phyloP scores from a whole-genome alignment of 2,888 invertebrate genomes.

The Rotaria socialis region DNA sequence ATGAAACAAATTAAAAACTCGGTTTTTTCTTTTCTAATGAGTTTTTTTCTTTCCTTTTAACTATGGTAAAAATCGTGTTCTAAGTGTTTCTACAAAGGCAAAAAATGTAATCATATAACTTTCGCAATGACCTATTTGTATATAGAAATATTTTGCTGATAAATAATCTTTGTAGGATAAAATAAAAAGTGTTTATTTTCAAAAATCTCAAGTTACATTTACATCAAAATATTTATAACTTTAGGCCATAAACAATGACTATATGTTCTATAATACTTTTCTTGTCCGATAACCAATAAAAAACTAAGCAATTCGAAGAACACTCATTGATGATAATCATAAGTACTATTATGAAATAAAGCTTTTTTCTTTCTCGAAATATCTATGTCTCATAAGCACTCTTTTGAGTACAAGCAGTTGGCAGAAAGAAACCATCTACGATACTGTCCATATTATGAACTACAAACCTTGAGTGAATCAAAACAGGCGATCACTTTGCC shows the following conservation, averaged over 20 bases:
- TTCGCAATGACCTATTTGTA: neutral
- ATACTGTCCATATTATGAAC: neutral
- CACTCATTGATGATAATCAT: neutral
- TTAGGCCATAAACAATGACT: too few relatives aligned
- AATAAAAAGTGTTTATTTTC: too few relatives aligned
- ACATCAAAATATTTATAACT: too few relatives aligned
- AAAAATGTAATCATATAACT: neutral
- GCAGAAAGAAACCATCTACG: neutral
- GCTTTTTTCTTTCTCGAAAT: neutral
- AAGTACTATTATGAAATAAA: neutral
- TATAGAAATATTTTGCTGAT: too few relatives aligned
- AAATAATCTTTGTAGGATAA: too few relatives aligned
- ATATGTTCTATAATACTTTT: too few relatives aligned
- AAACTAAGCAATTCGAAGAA: too few relatives aligned
- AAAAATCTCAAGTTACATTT: too few relatives aligned
- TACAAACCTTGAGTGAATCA: slow-evolving; percentile 97
- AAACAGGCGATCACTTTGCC: slow-evolving; percentile 99
- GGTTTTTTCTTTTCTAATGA: neutral
- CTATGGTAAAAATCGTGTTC: neutral
- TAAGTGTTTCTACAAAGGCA: neutral
- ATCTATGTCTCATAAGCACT: neutral
- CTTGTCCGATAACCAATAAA: too few relatives aligned
- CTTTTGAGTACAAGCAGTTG: neutral
- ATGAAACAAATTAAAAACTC: neutral
- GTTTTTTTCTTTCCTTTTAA: neutral